Base-by-base conservation (phyloP, 2,888 invertebrate species). In the Sarcophaga variegata region DNA sequence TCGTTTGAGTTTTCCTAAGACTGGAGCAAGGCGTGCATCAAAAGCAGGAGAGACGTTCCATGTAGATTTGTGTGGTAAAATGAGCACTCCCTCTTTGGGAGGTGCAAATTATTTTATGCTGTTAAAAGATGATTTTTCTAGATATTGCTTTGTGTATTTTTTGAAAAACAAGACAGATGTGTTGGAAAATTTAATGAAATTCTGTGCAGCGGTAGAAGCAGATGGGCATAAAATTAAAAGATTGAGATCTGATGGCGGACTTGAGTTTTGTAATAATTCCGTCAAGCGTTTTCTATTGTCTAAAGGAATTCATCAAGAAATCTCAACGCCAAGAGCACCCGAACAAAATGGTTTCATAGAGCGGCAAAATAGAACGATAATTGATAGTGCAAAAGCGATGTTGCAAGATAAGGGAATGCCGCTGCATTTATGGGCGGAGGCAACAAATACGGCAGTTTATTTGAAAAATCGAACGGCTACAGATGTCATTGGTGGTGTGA, bases 171-270 rank as follows among this genome's bases (percentile, higher is more conserved):
- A 82, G 67, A 82, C 82, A 76, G 76, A 82, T 37, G 82, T 76
- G 49, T 69, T 70, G 25, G 74, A 47, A 10, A 81, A 59, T 14
- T 60, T 81, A 20, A 67, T 81, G 74, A 14, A 54, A 25, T 81
- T 81, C 25, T 69, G 75, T 62, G 70, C 70, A 20, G 70, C 63
- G 22, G 75, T 69, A 11, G 69, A 49, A 17, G 60, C 62, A 8
- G 67, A 76, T 62, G 85, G 87, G 1, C 85, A 86, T 63, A 62
- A 62, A 47, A 81, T 88, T 25, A 88, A 78, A 69, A 45, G 71
- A n/a, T 47, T 89, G 22, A 71, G 86, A 81, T 85, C 78, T 11
- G 87, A 88, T 78, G 76, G 83, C 45, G 88, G 83, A 6, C 47
- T 84, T 6, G 87, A 87, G 74, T 88, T 88, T 70, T 78, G 86